Conservation (phyloP, 2,797 vertebrate genomes). For the Chrosomus eos region DNA sequence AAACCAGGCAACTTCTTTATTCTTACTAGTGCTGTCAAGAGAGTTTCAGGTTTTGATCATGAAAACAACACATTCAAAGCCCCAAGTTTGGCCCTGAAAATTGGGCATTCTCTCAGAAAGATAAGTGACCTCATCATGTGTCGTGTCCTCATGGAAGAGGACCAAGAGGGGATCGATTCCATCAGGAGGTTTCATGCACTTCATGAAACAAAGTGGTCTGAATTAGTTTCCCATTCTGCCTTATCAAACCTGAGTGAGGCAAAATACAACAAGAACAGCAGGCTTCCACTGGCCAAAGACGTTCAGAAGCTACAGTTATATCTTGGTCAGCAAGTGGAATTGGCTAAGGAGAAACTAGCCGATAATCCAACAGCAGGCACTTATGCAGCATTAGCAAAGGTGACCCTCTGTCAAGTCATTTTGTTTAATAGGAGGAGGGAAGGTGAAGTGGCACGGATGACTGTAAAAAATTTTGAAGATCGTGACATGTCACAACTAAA, state of each 20-base stretch:
- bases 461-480: constrained; percentile 10
- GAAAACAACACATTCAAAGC: constrained; percentile 44
- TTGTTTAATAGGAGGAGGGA: constrained; percentile 41
- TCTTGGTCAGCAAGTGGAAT: constrained; percentile 43
- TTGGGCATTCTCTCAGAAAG: constrained; percentile 57
- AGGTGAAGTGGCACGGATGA: constrained; percentile 37
- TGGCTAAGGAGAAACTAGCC: constrained; percentile 25
- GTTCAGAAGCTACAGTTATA: constrained; percentile 44
- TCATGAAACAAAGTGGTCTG: constrained; percentile 48
- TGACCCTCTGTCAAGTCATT: constrained; percentile 39
- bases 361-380: constrained; percentile 38
- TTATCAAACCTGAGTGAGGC: constrained; percentile 45
- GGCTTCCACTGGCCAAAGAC: constrained; percentile 41
- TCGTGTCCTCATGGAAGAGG: constrained; percentile 48
- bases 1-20: constrained; percentile 48
- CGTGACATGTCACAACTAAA: constrained; percentile 32
- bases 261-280: constrained; percentile 45
- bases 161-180: constrained; percentile 44
- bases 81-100: constrained; percentile 54
- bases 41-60: constrained; percentile 46
- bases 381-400: constrained; percentile 36
- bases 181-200: constrained; percentile 40
- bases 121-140: constrained; percentile 54
- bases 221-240: constrained; percentile 48
- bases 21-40: constrained; percentile 47